A percentile compares a stretch with the other conserved stretches of the same genome.
These are phyloP conservation scores for Parauchenoglanis ngamensis DNA, from an alignment of 2,797 vertebrate species.

Conservation along the genomic window DNA sequence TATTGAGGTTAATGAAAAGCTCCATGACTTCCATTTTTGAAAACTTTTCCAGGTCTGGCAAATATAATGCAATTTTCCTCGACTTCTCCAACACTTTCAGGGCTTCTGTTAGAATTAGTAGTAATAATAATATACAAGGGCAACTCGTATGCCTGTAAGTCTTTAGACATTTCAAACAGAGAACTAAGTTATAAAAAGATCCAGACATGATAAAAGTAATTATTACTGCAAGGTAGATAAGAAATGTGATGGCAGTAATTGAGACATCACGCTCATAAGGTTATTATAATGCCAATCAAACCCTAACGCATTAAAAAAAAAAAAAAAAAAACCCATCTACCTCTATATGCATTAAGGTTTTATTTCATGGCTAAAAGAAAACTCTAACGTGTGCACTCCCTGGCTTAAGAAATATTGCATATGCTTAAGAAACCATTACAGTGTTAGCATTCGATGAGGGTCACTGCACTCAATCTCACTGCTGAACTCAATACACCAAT, in stretches of 20 bases:
- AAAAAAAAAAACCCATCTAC: not conserved
- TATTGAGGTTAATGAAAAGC: not conserved
- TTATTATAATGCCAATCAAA: slow-evolving; percentile 46
- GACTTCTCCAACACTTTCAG: not conserved
- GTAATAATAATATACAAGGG: not conserved
- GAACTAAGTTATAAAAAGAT: not conserved
- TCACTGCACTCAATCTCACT: slow-evolving; percentile 59
- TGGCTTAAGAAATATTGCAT: slow-evolving; percentile 49
- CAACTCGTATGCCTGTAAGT: not conserved
- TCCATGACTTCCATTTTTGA: not conserved
- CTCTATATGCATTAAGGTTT: not conserved
- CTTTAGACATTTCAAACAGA: not conserved
- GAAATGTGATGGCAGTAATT: not conserved
- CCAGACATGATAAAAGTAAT: not conserved
- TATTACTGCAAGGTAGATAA: not conserved
- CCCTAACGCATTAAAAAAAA: slow-evolving; percentile 7
- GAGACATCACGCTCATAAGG: not conserved
- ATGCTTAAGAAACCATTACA: slow-evolving; percentile 62
- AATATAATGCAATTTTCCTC: not conserved
- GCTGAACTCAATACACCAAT: slow-evolving; percentile 64
- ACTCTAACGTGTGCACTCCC: slow-evolving; percentile 25
- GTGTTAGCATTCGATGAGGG: slow-evolving; percentile 57
- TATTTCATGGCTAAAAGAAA: slow-evolving; percentile 15
- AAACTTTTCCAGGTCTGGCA: not conserved
- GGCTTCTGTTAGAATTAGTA: not conserved